These are phyloP conservation scores for Camelus bactrianus DNA, from an alignment of 2,113 vertebrate genomes.

Conservation along the genomic window DNA sequence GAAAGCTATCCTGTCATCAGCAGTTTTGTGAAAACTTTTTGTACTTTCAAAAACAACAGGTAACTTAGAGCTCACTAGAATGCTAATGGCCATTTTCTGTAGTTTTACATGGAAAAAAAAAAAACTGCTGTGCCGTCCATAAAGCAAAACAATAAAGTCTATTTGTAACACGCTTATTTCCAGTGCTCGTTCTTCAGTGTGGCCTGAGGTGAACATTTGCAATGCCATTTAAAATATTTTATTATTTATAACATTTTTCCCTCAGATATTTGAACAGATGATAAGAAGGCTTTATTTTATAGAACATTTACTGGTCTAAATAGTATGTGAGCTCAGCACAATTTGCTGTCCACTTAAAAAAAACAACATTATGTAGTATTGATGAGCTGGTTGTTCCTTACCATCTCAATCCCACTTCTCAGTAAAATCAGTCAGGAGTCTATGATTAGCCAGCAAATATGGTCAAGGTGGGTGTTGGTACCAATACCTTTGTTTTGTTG, in stretches of 20 bases:
- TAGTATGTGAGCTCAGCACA: conserved; percentile 46
- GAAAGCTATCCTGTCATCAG: not conserved
- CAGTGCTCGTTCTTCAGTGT: not conserved
- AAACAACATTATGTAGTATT: not conserved
- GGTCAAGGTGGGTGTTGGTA: not conserved
- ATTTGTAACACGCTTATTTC: conserved; percentile 46
- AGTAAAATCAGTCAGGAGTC: conserved; percentile 28
- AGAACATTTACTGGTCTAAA: conserved; percentile 19
- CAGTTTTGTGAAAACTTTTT: conserved; percentile 49
- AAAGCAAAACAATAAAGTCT: conserved; percentile 56
- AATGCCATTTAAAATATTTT: conserved; percentile 69
- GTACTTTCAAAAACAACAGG: not conserved
- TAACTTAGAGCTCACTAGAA: conserved; percentile 25
- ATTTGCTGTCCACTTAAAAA: conserved; percentile 15
- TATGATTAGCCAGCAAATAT: not conserved
- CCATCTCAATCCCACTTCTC: not conserved
- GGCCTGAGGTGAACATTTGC: not conserved
- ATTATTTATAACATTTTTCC: conserved; percentile 68
- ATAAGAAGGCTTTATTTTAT: conserved; percentile 30
- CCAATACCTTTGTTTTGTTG: not conserved
- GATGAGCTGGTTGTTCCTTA: conserved; percentile 33
- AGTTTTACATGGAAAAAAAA: not conserved
- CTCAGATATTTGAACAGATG: conserved; percentile 8
- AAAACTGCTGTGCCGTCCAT: not conserved
- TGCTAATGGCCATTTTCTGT: not conserved